phyloP scores from a whole-genome alignment of 2,797 vertebrate species.

The Dicrostonyx torquatus region DNA sequence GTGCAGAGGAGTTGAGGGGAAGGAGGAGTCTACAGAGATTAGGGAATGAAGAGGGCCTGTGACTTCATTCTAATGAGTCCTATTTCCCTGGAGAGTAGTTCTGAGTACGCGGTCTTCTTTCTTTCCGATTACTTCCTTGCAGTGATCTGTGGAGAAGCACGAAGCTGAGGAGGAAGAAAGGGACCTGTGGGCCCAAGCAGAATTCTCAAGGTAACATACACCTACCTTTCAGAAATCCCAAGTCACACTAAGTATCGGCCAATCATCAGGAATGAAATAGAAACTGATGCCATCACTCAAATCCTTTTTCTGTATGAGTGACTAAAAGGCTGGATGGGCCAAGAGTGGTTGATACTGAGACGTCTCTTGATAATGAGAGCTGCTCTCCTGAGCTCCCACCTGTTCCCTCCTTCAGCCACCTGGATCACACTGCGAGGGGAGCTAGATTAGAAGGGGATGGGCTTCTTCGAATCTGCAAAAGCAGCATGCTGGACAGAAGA shows the following conservation, averaged over 20 bases:
- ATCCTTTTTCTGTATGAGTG: neutral
- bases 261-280: neutral
- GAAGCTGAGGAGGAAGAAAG: conserved; percentile 30
- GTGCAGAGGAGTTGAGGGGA: neutral
- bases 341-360: neutral
- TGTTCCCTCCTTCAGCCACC: neutral
- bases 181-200: conserved; percentile 49
- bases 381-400: neutral
- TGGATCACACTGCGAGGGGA: neutral
- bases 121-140: conserved; percentile 62
- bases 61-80: conserved; percentile 70
- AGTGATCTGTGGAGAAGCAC: conserved; percentile 43
- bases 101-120: conserved; percentile 72
- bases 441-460: neutral
- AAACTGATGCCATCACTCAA: conserved; percentile 16
- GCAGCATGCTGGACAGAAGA: neutral
- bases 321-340: neutral
- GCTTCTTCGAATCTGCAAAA: neutral
- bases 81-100: conserved; percentile 77
- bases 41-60: conserved; percentile 53
- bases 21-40: conserved; percentile 39
- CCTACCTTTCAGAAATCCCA: conserved; percentile 55
- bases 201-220: conserved; percentile 65
- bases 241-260: conserved; percentile 32
- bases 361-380: neutral